Evolutionary conservation across 2,113 vertebrate species (phyloP).

Genomic region (Dolichotis patagonum): DNA sequence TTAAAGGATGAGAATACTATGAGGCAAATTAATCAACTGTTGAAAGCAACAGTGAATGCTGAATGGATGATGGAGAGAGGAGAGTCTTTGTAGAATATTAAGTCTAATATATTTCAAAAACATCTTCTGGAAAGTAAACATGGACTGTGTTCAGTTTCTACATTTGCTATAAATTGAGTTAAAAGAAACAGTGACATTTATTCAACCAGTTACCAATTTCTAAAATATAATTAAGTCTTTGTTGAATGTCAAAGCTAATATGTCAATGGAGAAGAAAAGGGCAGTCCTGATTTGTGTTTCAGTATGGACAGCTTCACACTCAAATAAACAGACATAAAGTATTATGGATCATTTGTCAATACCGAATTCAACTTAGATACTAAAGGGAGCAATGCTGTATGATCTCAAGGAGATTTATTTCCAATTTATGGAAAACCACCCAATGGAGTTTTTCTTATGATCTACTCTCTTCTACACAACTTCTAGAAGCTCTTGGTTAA

Average conservation of each 20-base stretch:
- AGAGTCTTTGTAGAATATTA: slow-evolving; percentile 17
- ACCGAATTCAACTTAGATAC: slow-evolving; percentile 69
- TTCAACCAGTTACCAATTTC: slow-evolving; percentile 57
- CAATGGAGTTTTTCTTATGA: slow-evolving; percentile 77
- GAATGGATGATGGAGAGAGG: neutral
- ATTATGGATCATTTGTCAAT: slow-evolving; percentile 72
- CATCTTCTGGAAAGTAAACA: slow-evolving; percentile 46
- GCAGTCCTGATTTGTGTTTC: slow-evolving; percentile 63
- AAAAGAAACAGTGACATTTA: slow-evolving; percentile 52
- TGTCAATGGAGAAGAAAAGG: slow-evolving; percentile 46
- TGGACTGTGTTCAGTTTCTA: slow-evolving; percentile 30
- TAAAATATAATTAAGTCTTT: slow-evolving; percentile 53
- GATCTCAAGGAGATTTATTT: slow-evolving; percentile 82
- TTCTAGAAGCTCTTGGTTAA: slow-evolving; percentile 77
- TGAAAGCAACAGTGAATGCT: neutral
- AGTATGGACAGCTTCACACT: slow-evolving; percentile 33
- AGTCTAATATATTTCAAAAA: slow-evolving; percentile 31
- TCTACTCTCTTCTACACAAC: slow-evolving; percentile 76
- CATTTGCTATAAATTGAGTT: slow-evolving; percentile 55
- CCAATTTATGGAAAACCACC: slow-evolving; percentile 75
- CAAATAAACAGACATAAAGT: slow-evolving; percentile 54
- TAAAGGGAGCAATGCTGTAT: slow-evolving; percentile 67
- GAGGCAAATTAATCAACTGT: neutral
- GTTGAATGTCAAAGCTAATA: slow-evolving; percentile 61
- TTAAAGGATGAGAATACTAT: neutral